A percentile compares a stretch with the other conserved stretches of the same genome.
Conservation (phyloP, 2,888 invertebrate species). For the Agrotis ipsilon region DNA sequence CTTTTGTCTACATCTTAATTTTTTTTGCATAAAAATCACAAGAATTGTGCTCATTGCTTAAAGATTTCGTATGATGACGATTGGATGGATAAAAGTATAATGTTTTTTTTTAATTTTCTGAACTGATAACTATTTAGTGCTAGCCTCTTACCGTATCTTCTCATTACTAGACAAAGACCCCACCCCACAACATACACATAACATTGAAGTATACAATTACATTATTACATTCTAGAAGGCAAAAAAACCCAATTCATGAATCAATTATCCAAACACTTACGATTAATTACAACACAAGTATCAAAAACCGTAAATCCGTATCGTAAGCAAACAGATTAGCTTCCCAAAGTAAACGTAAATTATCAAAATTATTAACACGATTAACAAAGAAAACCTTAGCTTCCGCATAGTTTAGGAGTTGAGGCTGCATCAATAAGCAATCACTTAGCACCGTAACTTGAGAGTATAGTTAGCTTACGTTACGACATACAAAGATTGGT, state of each 20-base stretch:
- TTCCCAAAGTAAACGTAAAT: conserved; percentile 46
- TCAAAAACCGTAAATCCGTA: conserved; percentile 43
- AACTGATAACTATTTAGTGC: too few species aligned
- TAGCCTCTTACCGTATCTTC: too few species aligned
- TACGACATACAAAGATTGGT: background rate
- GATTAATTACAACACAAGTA: conserved; percentile 42
- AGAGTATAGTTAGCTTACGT: conserved; percentile 54
- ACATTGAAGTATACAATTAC: background rate
- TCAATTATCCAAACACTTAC: conserved; percentile 24
- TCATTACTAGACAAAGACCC: too few species aligned
- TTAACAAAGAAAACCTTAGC: conserved; percentile 81
- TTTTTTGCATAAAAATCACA: background rate
- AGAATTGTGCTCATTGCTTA: background rate
- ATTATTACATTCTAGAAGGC: background rate
- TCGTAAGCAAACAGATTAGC: conserved; percentile 62
- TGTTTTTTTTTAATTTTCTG: too few species aligned
- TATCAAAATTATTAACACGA: conserved; percentile 76
- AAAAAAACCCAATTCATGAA: conserved; percentile 3
- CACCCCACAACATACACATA: too few species aligned
- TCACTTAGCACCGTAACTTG: conserved; percentile 78
- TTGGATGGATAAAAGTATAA: too few species aligned
- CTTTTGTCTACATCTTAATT: background rate
- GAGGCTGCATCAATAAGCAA: conserved; percentile 78
- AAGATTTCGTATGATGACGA: too few species aligned
- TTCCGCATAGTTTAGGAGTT: conserved; percentile 82